Evolutionary conservation across 2,113 vertebrate species (phyloP).

Genomic region (Rattus norvegicus): GRCr8 NC_086033.1:8516001-8516500

Average conservation of each 20-base stretch:
- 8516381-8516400: background rate
- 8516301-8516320: background rate
- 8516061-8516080: background rate
- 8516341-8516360: background rate
- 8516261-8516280: background rate
- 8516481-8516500: slow-evolving; percentile 40
- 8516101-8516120: background rate
- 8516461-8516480: slow-evolving; percentile 22
- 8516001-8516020: background rate
- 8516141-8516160: background rate
- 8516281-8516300: background rate
- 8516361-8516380: background rate
- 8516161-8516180: background rate
- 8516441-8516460: background rate
- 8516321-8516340: background rate
- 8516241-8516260: background rate
- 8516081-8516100: background rate
- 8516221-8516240: background rate
- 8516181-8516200: background rate
- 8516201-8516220: background rate
- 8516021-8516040: background rate
- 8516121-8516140: background rate
- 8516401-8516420: background rate
- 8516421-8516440: background rate
- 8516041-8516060: background rate